A percentile compares a stretch with the other conserved stretches of the same genome.
phyloP scores from a whole-genome alignment of 2,888 invertebrate genomes.

The Cheilosia soror region DNA sequence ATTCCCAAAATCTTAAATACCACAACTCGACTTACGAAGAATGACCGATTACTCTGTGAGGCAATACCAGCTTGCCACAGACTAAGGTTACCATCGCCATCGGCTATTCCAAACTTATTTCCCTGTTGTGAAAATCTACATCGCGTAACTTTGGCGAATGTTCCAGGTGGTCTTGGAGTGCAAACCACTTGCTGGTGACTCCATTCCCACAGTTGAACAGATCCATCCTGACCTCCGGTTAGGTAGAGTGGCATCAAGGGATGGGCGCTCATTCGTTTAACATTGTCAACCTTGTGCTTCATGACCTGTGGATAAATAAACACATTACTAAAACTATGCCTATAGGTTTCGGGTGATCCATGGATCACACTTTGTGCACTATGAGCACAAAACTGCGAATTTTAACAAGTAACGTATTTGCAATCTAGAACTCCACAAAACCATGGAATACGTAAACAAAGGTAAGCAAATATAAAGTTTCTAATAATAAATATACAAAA shows the following conservation, averaged over 20 bases:
- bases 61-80: constrained; percentile 96
- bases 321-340: constrained; percentile 1
- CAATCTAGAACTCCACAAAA: constrained; percentile 61
- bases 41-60: constrained; percentile 90
- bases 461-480: constrained; percentile 53
- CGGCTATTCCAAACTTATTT: constrained; percentile 99
- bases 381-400: constrained; percentile 57
- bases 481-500: constrained; percentile 41
- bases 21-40: constrained; percentile 89
- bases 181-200: constrained; percentile 96
- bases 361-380: constrained; percentile 39
- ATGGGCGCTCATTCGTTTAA: constrained; percentile 97
- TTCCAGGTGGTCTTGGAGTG: constrained; percentile 95
- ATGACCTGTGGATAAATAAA: constrained; percentile 88
- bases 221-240: constrained; percentile 97
- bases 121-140: constrained; percentile 98
- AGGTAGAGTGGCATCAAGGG: constrained; percentile 97
- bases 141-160: constrained; percentile 97
- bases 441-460: constrained; percentile 50
- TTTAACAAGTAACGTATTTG: constrained; percentile 49
- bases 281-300: constrained; percentile 97
- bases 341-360: constrained; percentile 13
- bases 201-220: constrained; percentile 99
- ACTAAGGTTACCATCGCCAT: constrained; percentile 98
- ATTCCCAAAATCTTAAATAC: neutral